Evolutionary conservation across 2,113 vertebrate genomes (phyloP).

Genomic region (Petromus typicus): DNA sequence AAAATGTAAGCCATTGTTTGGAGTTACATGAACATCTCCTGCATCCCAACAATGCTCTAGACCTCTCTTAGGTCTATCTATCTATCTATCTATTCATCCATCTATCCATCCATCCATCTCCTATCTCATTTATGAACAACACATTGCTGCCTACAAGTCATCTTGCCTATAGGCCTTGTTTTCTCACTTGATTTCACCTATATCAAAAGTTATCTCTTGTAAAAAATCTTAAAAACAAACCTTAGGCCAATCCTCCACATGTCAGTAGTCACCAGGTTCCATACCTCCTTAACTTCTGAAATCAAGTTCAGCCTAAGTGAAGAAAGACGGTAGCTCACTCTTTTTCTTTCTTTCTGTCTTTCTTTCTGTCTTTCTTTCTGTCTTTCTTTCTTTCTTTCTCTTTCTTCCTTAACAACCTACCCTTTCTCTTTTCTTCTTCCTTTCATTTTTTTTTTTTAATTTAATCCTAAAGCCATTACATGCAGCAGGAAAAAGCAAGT

Average conservation of each 20-base stretch:
- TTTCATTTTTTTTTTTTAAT: too few relatives aligned
- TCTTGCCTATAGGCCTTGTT: not conserved
- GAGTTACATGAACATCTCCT: constrained; percentile 8
- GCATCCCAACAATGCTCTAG: not conserved
- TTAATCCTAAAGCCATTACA: constrained; percentile 34
- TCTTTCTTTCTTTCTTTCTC: too few relatives aligned
- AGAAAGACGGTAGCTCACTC: not conserved
- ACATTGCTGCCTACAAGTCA: not conserved
- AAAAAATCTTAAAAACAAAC: constrained; percentile 20
- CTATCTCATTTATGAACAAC: not conserved
- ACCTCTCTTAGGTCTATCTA: not conserved
- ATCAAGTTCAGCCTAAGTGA: constrained; percentile 47
- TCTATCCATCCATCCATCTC: not conserved
- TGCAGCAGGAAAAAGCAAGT: not conserved
- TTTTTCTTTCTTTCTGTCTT: too few relatives aligned
- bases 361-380: too few relatives aligned
- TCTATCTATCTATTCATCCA: not conserved
- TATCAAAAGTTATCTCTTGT: constrained; percentile 41
- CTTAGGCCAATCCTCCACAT: not conserved
- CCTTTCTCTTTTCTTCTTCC: too few relatives aligned
- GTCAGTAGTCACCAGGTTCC: not conserved
- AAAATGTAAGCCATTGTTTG: constrained; percentile 9
- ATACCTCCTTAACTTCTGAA: constrained; percentile 44
- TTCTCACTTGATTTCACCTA: constrained; percentile 27
- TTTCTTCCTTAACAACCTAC: not conserved